Percentiles rank a stretch among this genome's conserved stretches.
Conservation (phyloP, 2,888 invertebrate species). For the Pammene aurita region DNA sequence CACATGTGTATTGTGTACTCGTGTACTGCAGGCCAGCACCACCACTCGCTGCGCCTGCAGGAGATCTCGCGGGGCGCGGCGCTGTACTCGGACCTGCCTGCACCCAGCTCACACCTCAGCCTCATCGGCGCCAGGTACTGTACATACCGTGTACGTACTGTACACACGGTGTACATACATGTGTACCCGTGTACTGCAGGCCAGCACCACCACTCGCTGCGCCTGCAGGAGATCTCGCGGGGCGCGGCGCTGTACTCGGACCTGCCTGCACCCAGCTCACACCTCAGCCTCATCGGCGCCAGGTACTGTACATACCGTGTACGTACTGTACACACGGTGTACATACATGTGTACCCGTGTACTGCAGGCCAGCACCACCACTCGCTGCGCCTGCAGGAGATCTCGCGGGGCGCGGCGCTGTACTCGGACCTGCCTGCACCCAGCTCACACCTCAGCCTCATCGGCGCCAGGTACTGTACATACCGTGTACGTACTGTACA, state of each 20-base stretch:
- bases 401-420: slow-evolving; percentile 86
- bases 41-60: slow-evolving; percentile 74
- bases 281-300: slow-evolving; percentile 80
- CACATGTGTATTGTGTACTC: no score
- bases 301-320: no score
- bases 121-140: slow-evolving; percentile 76
- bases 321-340: no score
- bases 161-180: no score
- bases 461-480: slow-evolving; percentile 75
- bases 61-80: slow-evolving; percentile 86
- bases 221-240: slow-evolving; percentile 84
- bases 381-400: slow-evolving; percentile 78
- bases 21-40: slow-evolving; percentile 61
- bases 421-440: slow-evolving; percentile 93
- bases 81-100: slow-evolving; percentile 92
- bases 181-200: slow-evolving; percentile 51
- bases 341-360: no score
- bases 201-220: slow-evolving; percentile 72
- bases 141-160: no score
- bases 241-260: slow-evolving; percentile 91
- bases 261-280: slow-evolving; percentile 87
- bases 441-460: slow-evolving; percentile 83
- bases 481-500: no score
- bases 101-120: slow-evolving; percentile 85
- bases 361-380: slow-evolving; percentile 68